Conservation (phyloP, 1,140 invertebrate genomes). For the Neocloeon triangulifer region DNA sequence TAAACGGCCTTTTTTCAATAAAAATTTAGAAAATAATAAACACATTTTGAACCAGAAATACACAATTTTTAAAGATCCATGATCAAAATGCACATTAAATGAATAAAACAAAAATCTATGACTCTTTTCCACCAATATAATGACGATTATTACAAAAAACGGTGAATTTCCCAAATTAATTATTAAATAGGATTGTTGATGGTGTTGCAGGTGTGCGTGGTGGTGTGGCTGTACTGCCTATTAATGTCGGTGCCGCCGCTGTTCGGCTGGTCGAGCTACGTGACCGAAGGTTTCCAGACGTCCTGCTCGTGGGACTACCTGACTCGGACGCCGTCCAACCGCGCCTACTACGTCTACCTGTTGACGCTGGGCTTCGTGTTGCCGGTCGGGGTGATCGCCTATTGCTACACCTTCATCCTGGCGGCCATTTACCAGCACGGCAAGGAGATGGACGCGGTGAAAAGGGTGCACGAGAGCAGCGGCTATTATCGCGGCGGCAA, state of each 20-base stretch:
- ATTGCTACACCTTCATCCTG: constrained; percentile 24
- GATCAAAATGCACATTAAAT: no score
- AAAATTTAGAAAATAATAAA: no score
- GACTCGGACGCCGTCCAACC: constrained; percentile 17
- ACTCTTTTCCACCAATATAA: no score
- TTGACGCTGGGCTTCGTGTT: constrained; percentile 24
- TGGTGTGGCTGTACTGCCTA: constrained; percentile 25
- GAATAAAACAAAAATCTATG: no score
- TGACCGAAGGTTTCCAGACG: constrained; percentile 24
- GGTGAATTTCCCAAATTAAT: no score
- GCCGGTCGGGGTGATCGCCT: constrained; percentile 21
- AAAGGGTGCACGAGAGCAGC: constrained; percentile 1
- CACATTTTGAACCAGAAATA: no score
- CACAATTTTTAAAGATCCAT: no score
- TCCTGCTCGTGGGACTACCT: constrained; percentile 32
- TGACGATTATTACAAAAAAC: no score
- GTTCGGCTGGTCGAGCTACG: constrained; percentile 27
- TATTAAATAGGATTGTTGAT: no score
- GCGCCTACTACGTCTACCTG: constrained; percentile 23
- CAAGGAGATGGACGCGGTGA: constrained; percentile 17
- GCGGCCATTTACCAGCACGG: constrained; percentile 16
- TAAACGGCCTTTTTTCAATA: no score
- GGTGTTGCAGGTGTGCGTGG: constrained; percentile 16
- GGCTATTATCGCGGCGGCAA: neutral
- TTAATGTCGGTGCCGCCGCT: constrained; percentile 22